A percentile compares a stretch with the other conserved stretches of the same genome.
These are phyloP conservation scores for Pomatostomus ruficeps DNA, from an alignment of 2,113 vertebrate species.

Conservation along the genomic window DNA sequence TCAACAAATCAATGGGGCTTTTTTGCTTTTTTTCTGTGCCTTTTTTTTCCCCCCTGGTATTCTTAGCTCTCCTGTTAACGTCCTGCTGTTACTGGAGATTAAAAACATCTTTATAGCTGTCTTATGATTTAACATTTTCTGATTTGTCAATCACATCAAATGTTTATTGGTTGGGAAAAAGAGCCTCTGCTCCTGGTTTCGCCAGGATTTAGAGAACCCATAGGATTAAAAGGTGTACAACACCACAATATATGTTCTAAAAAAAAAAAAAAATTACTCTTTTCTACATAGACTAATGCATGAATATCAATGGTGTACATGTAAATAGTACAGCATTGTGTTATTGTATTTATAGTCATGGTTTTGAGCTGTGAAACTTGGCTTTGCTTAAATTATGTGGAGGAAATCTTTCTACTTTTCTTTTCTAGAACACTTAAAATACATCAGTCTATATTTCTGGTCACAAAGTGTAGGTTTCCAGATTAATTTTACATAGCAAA, in stretches of 20 bases:
- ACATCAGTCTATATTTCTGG: background rate
- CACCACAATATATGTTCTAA: background rate
- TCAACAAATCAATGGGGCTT: constrained; percentile 48
- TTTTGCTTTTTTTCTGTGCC: background rate
- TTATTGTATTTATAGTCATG: background rate
- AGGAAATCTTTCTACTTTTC: background rate
- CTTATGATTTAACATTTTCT: constrained; percentile 64
- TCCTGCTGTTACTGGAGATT: constrained; percentile 59
- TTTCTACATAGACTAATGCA: background rate
- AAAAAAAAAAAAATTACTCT: background rate
- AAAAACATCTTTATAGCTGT: constrained; percentile 62
- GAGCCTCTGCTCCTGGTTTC: background rate
- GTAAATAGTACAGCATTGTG: background rate
- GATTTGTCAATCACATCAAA: constrained; percentile 62
- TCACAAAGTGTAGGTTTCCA: background rate
- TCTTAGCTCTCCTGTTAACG: constrained; percentile 62
- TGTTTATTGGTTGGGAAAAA: background rate
- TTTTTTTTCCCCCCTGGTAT: background rate
- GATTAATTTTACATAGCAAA: background rate
- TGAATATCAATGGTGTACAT: background rate
- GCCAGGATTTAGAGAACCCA: background rate
- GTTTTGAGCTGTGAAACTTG: background rate
- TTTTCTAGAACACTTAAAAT: background rate
- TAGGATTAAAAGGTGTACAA: background rate
- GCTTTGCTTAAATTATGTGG: background rate